These are phyloP conservation scores for Cantharis nigra DNA, from an alignment of 2,888 invertebrate genomes.

Conservation along the genomic window DNA sequence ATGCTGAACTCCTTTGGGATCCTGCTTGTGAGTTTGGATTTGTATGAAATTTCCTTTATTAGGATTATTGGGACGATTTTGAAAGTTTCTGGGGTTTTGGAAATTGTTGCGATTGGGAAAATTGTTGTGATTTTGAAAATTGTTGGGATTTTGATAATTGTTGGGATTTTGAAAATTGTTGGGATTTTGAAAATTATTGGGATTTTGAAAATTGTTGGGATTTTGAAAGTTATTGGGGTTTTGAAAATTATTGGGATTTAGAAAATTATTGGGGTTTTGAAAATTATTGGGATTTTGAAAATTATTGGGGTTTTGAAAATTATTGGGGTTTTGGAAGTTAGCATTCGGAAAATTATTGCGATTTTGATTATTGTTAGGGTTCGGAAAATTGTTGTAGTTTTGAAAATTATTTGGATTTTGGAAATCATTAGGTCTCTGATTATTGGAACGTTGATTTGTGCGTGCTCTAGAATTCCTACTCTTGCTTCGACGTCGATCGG, in stretches of 20 bases:
- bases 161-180: too few species aligned
- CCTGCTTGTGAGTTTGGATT: neutral
- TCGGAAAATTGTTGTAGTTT: neutral
- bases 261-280: neutral
- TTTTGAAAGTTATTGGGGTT: neutral
- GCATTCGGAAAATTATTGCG: neutral
- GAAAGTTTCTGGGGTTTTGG: constrained; percentile 24
- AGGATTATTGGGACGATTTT: neutral
- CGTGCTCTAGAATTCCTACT: neutral
- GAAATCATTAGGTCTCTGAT: neutral
- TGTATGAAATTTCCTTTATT: neutral
- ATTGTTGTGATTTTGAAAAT: too few species aligned
- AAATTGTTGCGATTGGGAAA: neutral
- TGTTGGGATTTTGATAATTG: neutral
- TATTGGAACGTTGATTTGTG: neutral
- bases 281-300: neutral
- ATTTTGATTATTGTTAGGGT: neutral
- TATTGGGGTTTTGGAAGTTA: constrained; percentile 5
- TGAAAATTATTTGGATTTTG: neutral
- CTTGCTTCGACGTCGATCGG: neutral
- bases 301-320: constrained; percentile 33
- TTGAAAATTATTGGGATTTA: neutral
- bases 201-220: neutral
- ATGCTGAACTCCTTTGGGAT: neutral
- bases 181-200: neutral